These are phyloP conservation scores for Furcifer pardalis DNA, from an alignment of 2,797 vertebrate genomes.

Conservation along the genomic window DNA sequence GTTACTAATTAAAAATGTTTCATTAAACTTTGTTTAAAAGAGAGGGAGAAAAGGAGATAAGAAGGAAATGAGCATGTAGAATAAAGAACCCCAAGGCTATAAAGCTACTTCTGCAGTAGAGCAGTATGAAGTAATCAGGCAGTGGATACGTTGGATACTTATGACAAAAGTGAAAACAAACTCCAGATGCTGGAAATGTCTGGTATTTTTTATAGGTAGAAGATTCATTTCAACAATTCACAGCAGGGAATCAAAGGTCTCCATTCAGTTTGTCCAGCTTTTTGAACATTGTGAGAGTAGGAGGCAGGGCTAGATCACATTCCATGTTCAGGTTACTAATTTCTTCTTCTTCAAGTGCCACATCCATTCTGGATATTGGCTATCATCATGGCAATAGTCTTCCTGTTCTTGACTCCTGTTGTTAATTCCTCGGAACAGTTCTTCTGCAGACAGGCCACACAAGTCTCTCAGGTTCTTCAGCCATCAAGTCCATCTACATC, in stretches of 20 bases:
- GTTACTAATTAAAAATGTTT: slow-evolving; percentile 78
- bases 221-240: slow-evolving; percentile 61
- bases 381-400: no score
- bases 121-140: slow-evolving; percentile 70
- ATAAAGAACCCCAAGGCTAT: slow-evolving; percentile 68
- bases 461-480: no score
- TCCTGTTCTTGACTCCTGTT: no score
- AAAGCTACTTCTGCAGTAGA: slow-evolving; percentile 64
- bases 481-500: no score
- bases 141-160: slow-evolving; percentile 68
- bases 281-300: slow-evolving; percentile 47
- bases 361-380: no score
- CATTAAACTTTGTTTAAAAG: slow-evolving; percentile 73
- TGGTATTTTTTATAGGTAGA: slow-evolving; percentile 63
- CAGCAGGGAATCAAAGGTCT: slow-evolving; percentile 62
- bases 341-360: no score
- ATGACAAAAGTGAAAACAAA: slow-evolving; percentile 66
- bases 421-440: no score
- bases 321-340: no score
- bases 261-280: slow-evolving; percentile 56
- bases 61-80: slow-evolving; percentile 60
- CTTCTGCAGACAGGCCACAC: no score
- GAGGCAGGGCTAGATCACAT: no score
- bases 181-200: slow-evolving; percentile 41
- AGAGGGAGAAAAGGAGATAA: slow-evolving; percentile 50